These are phyloP conservation scores for Saturnia japonica DNA, from an alignment of 2,888 invertebrate species.

Conservation along the genomic window DNA sequence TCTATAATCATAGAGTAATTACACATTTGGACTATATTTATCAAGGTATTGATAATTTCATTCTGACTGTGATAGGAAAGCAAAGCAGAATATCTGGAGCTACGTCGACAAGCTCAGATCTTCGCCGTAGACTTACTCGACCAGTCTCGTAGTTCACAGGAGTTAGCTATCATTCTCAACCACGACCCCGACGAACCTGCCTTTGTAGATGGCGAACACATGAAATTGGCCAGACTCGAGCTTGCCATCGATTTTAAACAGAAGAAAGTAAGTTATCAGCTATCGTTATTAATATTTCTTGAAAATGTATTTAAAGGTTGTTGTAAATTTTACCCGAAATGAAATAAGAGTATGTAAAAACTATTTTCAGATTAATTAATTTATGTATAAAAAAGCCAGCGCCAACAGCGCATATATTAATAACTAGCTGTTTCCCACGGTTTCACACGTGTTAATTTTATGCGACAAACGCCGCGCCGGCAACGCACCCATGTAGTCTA, in stretches of 20 bases:
- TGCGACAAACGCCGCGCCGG: too few species aligned
- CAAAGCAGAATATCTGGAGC: conserved; percentile 92
- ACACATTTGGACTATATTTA: not conserved
- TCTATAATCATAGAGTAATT: not conserved
- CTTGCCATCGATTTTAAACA: conserved; percentile 96
- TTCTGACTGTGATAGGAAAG: conserved; percentile 84
- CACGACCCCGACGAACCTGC: conserved; percentile 90
- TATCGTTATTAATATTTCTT: not conserved
- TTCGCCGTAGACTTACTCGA: conserved; percentile 96
- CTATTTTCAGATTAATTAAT: too few species aligned
- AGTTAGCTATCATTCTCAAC: conserved; percentile 96
- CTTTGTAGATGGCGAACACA: conserved; percentile 90
- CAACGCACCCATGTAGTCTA: too few species aligned
- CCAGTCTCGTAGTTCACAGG: conserved; percentile 95
- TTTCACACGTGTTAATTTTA: too few species aligned
- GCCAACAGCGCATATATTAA: too few species aligned
- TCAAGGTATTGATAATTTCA: not conserved
- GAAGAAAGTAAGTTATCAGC: conserved; percentile 86
- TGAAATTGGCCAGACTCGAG: conserved; percentile 92
- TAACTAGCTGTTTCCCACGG: too few species aligned
- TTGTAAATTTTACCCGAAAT: not conserved
- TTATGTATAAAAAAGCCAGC: too few species aligned
- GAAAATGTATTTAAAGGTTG: not conserved
- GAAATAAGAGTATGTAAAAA: too few species aligned
- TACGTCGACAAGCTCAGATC: conserved; percentile 92